These are phyloP conservation scores for Drosophila arizonae DNA, from an alignment of 1,140 invertebrate species.

Conservation along the genomic window DNA sequence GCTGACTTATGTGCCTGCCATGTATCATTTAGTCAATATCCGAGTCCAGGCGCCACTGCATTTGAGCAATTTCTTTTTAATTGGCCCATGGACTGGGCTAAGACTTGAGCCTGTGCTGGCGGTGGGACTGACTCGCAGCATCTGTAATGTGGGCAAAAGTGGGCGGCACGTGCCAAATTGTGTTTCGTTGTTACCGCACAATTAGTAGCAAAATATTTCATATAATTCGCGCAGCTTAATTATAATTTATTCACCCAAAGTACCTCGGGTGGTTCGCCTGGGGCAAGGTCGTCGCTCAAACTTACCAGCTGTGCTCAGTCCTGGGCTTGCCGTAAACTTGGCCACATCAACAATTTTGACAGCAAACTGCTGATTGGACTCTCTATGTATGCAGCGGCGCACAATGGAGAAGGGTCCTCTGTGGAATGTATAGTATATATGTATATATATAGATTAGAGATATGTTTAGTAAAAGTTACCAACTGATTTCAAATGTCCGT, in stretches of 20 bases:
- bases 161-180: constrained; percentile 37
- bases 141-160: neutral
- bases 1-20: constrained; percentile 71
- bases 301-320: constrained; percentile 96
- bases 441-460: neutral
- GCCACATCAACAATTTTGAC: constrained; percentile 99
- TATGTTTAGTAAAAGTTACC: constrained; percentile 47
- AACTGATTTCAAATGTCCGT: constrained; percentile 18
- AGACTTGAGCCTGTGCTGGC: constrained; percentile 9
- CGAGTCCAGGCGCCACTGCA: constrained; percentile 54
- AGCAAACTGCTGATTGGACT: constrained; percentile 97
- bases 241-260: constrained; percentile 77
- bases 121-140: neutral
- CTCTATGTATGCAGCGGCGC: constrained; percentile 96
- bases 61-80: constrained; percentile 78
- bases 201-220: constrained; percentile 70
- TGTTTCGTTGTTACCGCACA: constrained; percentile 51
- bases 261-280: constrained; percentile 5
- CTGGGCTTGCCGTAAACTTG: constrained; percentile 97
- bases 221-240: constrained; percentile 78
- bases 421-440: constrained; percentile 84
- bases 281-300: constrained; percentile 45
- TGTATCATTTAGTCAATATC: constrained; percentile 75
- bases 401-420: constrained; percentile 99
- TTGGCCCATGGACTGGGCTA: constrained; percentile 44